A percentile compares a stretch with the other conserved stretches of the same genome.
phyloP scores from a whole-genome alignment of 2,888 invertebrate genomes.

The Pristionchus fissidentatus region DNA sequence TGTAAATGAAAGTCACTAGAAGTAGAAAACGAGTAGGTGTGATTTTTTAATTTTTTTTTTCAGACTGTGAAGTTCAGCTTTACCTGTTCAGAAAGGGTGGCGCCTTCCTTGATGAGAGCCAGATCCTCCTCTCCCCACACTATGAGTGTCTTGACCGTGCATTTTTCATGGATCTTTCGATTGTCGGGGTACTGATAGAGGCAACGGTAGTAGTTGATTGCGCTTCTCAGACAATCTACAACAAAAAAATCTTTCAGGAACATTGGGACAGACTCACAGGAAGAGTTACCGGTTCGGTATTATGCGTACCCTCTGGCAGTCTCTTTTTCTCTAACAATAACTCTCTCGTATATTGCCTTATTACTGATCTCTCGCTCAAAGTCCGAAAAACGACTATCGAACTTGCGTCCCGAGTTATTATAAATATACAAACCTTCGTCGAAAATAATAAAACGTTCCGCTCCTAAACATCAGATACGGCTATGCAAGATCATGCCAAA shows the following conservation, averaged over 20 bases:
- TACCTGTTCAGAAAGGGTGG: slow-evolving; percentile 81
- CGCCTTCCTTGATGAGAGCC: slow-evolving; percentile 80
- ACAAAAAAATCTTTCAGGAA: slow-evolving; percentile 53
- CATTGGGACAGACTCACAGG: not conserved
- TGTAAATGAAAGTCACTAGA: not conserved
- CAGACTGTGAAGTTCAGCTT: not conserved
- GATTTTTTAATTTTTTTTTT: no score
- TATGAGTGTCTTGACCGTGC: slow-evolving; percentile 64
- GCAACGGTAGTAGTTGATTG: slow-evolving; percentile 83
- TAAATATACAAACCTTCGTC: no score
- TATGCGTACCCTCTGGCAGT: no score
- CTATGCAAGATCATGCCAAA: no score
- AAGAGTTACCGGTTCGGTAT: not conserved
- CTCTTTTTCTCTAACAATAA: not conserved
- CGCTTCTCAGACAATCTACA: slow-evolving; percentile 84
- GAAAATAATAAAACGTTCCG: not conserved
- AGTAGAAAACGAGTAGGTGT: no score
- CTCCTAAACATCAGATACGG: no score
- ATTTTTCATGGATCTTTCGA: slow-evolving; percentile 3
- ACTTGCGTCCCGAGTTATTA: no score
- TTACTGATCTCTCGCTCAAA: no score
- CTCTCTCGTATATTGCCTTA: no score
- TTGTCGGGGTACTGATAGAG: slow-evolving; percentile 74
- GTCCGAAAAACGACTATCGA: no score
- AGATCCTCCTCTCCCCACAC: slow-evolving; percentile 80